Conservation (phyloP, 2,113 vertebrate genomes). For the Ramphastos sulfuratus region DNA sequence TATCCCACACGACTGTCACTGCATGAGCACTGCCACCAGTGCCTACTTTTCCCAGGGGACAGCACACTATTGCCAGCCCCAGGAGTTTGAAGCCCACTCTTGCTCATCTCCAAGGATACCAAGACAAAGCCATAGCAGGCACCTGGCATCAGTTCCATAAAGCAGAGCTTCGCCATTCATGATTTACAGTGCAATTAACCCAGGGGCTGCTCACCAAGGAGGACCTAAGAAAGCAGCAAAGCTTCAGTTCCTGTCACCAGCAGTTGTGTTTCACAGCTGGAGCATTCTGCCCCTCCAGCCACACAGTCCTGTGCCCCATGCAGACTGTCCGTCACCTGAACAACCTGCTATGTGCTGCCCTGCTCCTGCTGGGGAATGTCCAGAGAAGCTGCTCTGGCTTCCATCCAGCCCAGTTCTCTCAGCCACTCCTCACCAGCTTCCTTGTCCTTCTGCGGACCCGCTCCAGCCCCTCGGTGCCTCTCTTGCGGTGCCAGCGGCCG, state of each 20-base stretch:
- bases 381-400: background rate
- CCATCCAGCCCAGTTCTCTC: background rate
- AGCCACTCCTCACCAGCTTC: background rate
- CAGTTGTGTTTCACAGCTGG: background rate
- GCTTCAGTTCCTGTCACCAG: background rate
- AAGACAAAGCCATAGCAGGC: background rate
- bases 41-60: too few species aligned
- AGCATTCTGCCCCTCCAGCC: conserved; percentile 13
- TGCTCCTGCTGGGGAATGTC: conserved; percentile 32
- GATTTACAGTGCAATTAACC: conserved; percentile 26
- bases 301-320: background rate
- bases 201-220: background rate
- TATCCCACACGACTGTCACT: too few species aligned
- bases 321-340: conserved; percentile 9
- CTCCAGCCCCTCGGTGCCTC: background rate
- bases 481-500: too few species aligned
- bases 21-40: too few species aligned
- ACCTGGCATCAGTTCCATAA: background rate
- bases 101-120: conserved; percentile 6
- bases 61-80: too few species aligned
- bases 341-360: conserved; percentile 7
- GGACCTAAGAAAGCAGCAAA: background rate
- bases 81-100: conserved; percentile 1
- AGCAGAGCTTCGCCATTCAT: background rate
- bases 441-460: background rate